phyloP scores from a whole-genome alignment of 2,888 invertebrate genomes.

The Elysia crispata region DNA sequence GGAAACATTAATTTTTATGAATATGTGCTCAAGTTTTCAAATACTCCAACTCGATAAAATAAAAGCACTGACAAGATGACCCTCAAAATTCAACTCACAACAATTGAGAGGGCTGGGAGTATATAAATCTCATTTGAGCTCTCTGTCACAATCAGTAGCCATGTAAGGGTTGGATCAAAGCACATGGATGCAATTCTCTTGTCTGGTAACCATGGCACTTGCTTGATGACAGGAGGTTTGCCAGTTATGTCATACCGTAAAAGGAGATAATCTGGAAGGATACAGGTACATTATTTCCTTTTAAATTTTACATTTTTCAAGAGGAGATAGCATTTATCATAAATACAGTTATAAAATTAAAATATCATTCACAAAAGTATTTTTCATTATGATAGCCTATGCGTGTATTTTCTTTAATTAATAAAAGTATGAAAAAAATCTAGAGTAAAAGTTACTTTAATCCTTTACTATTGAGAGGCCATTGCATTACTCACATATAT shows the following conservation, averaged over 20 bases:
- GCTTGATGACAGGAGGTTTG: constrained; percentile 60
- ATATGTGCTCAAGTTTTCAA: too few relatives aligned
- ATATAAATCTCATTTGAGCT: constrained; percentile 82
- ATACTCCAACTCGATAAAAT: too few relatives aligned
- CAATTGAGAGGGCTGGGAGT: constrained; percentile 81
- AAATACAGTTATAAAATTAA: background rate
- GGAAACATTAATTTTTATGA: too few relatives aligned
- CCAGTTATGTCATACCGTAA: constrained; percentile 62
- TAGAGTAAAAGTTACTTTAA: too few relatives aligned
- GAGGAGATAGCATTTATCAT: background rate
- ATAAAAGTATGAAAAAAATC: too few relatives aligned
- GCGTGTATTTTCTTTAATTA: too few relatives aligned
- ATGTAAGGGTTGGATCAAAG: constrained; percentile 89
- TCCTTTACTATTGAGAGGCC: too few relatives aligned
- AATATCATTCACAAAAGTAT: background rate
- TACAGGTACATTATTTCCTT: too few relatives aligned
- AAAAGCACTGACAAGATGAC: background rate
- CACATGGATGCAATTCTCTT: constrained; percentile 80
- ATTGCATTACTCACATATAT: too few relatives aligned
- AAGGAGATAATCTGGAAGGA: constrained; percentile 66
- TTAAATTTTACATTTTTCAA: constrained; percentile 9
- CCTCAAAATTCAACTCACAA: constrained; percentile 68
- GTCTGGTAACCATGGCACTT: constrained; percentile 70
- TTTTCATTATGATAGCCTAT: too few relatives aligned
- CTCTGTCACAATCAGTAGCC: constrained; percentile 82